These are phyloP conservation scores for Spilogale gracilis DNA, from an alignment of 2,113 vertebrate genomes.

Conservation along the genomic window DNA sequence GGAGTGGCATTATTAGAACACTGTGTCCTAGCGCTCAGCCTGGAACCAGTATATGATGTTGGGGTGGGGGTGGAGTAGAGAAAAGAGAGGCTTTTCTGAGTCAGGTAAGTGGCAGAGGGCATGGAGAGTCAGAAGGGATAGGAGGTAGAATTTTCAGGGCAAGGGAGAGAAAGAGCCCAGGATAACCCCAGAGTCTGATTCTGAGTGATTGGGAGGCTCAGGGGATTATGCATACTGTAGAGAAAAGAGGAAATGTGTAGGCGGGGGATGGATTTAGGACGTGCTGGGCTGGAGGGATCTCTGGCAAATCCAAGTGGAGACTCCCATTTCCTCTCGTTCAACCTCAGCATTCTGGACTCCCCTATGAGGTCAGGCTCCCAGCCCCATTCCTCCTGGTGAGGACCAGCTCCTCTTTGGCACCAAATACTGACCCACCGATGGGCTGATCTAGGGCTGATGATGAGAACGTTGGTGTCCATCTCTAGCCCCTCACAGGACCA, in stretches of 20 bases:
- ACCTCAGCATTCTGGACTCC: neutral
- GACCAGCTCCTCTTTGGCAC: neutral
- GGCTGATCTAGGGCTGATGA: neutral
- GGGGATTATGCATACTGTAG: neutral
- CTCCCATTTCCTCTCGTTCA: accelerated
- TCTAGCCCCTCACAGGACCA: neutral
- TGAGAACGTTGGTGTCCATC: neutral
- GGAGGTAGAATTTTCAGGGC: neutral
- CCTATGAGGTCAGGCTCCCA: neutral
- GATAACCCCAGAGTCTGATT: neutral
- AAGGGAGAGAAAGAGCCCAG: neutral
- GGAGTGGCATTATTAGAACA: neutral
- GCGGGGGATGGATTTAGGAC: neutral
- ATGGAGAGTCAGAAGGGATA: neutral
- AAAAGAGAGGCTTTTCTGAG: neutral
- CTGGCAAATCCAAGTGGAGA: neutral
- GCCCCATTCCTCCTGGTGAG: neutral
- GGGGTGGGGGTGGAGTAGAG: neutral
- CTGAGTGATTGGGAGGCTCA: neutral
- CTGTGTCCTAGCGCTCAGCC: neutral
- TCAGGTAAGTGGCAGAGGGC: neutral
- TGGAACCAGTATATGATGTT: neutral
- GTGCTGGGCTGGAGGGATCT: neutral
- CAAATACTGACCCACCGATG: neutral
- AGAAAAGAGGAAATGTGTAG: neutral